phyloP scores from a whole-genome alignment of 2,113 vertebrate species.

The Corapipo altera region DNA sequence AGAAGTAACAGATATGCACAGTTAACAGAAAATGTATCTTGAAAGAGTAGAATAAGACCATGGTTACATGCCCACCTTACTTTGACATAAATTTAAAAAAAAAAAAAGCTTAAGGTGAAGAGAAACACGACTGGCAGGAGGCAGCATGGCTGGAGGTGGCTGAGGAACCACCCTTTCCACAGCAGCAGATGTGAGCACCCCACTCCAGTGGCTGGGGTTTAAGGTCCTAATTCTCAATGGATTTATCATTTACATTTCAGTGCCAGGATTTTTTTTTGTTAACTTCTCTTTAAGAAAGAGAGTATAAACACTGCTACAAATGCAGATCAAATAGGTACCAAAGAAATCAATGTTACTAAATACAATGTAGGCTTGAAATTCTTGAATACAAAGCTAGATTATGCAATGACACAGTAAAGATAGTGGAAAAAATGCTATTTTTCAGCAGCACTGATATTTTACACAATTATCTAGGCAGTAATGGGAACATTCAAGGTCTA shows the following conservation, averaged over 20 bases:
- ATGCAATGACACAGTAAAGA: not conserved
- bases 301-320: not conserved
- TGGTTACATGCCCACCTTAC: not conserved
- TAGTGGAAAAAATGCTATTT: not conserved
- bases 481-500: not conserved
- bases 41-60: not conserved
- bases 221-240: not conserved
- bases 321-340: not conserved
- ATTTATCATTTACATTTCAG: not conserved
- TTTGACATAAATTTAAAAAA: fast-evolving
- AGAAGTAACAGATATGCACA: not conserved
- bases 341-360: not conserved
- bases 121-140: not conserved
- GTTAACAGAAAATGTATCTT: not conserved
- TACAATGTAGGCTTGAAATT: not conserved
- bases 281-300: not conserved
- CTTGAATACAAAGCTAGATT: not conserved
- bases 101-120: not conserved
- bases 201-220: not conserved
- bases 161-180: not conserved
- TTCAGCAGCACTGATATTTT: not conserved
- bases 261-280: not conserved
- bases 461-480: not conserved
- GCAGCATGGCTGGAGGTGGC: fast-evolving
- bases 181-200: not conserved